A percentile compares a stretch with the other conserved stretches of the same genome.
Evolutionary conservation across 2,888 invertebrate genomes (phyloP).

Genomic region (Penaeus monodon): DNA sequence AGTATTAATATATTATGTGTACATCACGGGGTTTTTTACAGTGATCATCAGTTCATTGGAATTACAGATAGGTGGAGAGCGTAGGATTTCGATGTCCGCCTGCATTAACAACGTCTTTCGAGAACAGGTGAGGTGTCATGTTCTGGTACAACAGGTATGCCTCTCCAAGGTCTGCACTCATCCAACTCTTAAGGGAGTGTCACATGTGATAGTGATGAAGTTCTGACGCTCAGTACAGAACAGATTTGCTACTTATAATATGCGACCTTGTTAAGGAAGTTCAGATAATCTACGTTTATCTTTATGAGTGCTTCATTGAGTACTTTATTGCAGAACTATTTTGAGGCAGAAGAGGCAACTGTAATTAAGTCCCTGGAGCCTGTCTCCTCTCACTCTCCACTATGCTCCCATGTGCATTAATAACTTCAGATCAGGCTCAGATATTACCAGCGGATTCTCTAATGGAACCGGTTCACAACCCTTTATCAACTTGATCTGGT

Average conservation of each 20-base stretch:
- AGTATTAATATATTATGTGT: neutral
- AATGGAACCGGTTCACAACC: slow-evolving; percentile 75
- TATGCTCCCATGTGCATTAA: slow-evolving; percentile 66
- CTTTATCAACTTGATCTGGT: slow-evolving; percentile 74
- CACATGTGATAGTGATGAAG: slow-evolving; percentile 82
- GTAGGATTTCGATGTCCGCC: slow-evolving; percentile 78
- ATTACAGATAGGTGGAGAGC: slow-evolving; percentile 75
- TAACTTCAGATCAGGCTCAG: neutral
- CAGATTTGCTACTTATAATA: slow-evolving; percentile 76
- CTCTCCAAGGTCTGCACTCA: slow-evolving; percentile 69
- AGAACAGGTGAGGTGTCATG: slow-evolving; percentile 75
- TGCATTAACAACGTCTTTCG: slow-evolving; percentile 67
- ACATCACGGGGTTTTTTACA: too few species aligned
- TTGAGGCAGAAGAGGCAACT: slow-evolving; percentile 69
- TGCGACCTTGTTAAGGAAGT: slow-evolving; percentile 73
- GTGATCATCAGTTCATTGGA: too few species aligned
- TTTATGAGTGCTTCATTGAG: slow-evolving; percentile 84
- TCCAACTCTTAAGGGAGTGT: slow-evolving; percentile 73
- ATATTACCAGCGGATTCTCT: slow-evolving; percentile 12
- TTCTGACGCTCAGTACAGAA: slow-evolving; percentile 79
- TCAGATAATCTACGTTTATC: slow-evolving; percentile 76
- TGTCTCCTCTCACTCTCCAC: slow-evolving; percentile 44
- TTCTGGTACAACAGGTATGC: slow-evolving; percentile 80
- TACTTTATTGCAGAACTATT: slow-evolving; percentile 76
- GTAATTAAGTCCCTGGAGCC: slow-evolving; percentile 65